Evolutionary conservation across 2,888 invertebrate genomes (phyloP).

Genomic region (Helobdella robusta): DNA sequence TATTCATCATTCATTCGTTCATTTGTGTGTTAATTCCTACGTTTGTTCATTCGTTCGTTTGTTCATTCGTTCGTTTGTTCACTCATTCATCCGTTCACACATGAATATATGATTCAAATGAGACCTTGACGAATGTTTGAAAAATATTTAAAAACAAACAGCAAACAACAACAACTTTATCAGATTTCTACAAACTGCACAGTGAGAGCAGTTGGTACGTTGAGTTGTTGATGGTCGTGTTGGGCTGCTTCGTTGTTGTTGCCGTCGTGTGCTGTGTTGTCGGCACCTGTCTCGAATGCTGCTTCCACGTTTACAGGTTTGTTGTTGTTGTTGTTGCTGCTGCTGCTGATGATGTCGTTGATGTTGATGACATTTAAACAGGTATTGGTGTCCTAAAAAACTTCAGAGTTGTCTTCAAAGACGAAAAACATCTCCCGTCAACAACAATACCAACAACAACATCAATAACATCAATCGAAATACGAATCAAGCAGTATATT

Average conservation of each 20-base stretch:
- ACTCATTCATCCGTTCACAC: neutral
- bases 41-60: no score
- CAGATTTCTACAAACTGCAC: conserved; percentile 22
- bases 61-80: neutral
- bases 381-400: conserved; percentile 17
- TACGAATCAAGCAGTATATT: neutral
- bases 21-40: no score
- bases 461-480: neutral
- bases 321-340: neutral
- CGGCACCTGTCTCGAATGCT: conserved; percentile 32
- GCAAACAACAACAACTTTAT: neutral
- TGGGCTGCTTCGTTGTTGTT: conserved; percentile 30
- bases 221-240: conserved; percentile 29
- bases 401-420: conserved; percentile 2
- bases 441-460: conserved; percentile 9
- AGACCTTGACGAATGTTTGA: neutral
- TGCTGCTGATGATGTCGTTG: no score
- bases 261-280: conserved; percentile 32
- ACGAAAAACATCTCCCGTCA: neutral
- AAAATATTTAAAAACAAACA: neutral
- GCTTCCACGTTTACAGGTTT: conserved; percentile 33
- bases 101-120: neutral
- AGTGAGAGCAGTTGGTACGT: neutral
- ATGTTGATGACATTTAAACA: neutral
- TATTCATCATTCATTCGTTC: no score